phyloP scores from a whole-genome alignment of 2,888 invertebrate species.

The Drosophila picticornis region DNA sequence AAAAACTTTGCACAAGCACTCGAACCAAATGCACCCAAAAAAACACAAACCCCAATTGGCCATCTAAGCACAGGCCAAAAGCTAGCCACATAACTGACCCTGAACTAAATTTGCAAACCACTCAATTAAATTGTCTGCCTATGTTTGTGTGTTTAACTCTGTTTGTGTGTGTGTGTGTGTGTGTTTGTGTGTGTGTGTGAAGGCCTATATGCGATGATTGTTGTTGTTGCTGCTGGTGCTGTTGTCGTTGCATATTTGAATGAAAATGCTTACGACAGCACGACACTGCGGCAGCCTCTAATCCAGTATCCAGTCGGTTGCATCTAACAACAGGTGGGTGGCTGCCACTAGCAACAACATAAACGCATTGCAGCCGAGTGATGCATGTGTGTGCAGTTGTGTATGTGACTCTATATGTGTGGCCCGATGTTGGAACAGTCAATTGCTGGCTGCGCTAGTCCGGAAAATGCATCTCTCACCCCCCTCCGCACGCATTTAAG shows the following conservation, averaged over 20 bases:
- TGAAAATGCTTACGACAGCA: conserved; percentile 55
- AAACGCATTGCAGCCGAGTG: conserved; percentile 34
- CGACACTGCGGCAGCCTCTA: conserved; percentile 55
- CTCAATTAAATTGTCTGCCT: conserved; percentile 52
- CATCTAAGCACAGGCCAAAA: conserved; percentile 65
- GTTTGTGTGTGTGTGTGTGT: conserved; percentile 35
- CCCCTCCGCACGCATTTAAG: neutral
- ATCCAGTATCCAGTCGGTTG: conserved; percentile 73
- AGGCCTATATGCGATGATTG: conserved; percentile 46
- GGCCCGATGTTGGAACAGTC: conserved; percentile 28
- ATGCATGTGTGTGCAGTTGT: conserved; percentile 15
- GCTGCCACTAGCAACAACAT: conserved; percentile 24
- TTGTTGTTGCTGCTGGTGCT: conserved; percentile 45
- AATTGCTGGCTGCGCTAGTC: conserved; percentile 41
- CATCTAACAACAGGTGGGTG: conserved; percentile 74
- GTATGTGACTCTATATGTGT: conserved; percentile 10
- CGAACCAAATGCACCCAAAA: conserved; percentile 31
- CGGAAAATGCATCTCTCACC: conserved; percentile 28
- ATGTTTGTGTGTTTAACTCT: conserved; percentile 8
- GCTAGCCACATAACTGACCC: conserved; percentile 69
- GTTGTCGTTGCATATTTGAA: conserved; percentile 60
- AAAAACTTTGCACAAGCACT: conserved; percentile 17
- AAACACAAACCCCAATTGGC: conserved; percentile 51
- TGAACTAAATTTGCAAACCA: conserved; percentile 75
- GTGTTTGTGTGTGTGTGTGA: conserved; percentile 34